A percentile compares a stretch with the other conserved stretches of the same genome.
These are phyloP conservation scores for Cydia amplana DNA, from an alignment of 1,140 invertebrate species.

Conservation along the genomic window DNA sequence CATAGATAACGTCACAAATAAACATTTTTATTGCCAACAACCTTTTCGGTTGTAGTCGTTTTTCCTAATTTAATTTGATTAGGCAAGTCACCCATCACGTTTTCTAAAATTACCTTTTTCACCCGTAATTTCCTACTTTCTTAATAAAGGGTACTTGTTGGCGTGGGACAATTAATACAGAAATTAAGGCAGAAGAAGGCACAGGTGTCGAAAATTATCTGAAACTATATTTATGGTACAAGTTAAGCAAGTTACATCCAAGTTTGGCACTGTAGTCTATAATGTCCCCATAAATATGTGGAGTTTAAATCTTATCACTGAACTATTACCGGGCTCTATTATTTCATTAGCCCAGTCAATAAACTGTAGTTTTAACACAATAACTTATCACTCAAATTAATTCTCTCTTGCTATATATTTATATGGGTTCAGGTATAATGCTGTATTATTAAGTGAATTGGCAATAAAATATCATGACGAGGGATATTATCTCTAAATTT, in stretches of 20 bases:
- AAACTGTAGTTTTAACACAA: background rate
- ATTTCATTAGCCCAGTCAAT: background rate
- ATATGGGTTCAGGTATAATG: too few relatives aligned
- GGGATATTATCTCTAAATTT: too few relatives aligned
- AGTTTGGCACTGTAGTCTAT: constrained; percentile 37
- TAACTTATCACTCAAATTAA: background rate
- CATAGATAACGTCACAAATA: too few relatives aligned
- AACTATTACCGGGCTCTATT: background rate
- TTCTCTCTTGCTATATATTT: too few relatives aligned
- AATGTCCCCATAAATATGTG: constrained; percentile 49
- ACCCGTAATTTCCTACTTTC: background rate
- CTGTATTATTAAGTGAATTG: too few relatives aligned
- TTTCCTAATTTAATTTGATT: constrained; percentile 18
- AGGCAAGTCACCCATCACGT: constrained; percentile 1
- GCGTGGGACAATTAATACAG: constrained; percentile 22
- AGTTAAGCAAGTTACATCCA: constrained; percentile 42
- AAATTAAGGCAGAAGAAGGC: constrained; percentile 26
- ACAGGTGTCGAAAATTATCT: constrained; percentile 55
- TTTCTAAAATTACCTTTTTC: constrained; percentile 6
- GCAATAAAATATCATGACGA: too few relatives aligned
- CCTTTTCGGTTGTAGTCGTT: background rate
- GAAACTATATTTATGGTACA: constrained; percentile 49
- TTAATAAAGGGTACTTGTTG: constrained; percentile 7
- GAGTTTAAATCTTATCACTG: constrained; percentile 42
- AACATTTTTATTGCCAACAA: background rate